Base-by-base conservation (phyloP, 2,888 invertebrate species). In the Bruchidius siliquastri region DNA sequence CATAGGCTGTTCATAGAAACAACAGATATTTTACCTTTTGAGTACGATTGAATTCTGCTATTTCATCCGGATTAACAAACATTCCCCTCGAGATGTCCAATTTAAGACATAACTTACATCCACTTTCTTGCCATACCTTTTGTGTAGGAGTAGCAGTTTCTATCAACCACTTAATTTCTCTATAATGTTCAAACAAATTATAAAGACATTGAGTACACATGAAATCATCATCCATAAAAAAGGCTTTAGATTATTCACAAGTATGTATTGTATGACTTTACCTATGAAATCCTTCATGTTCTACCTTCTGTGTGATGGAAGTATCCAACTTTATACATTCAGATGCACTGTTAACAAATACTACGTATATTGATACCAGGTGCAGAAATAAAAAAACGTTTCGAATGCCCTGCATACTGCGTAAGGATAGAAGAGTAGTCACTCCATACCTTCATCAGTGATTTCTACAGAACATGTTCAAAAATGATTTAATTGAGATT, bases 241-340 rank as follows among this genome's bases (percentile, higher is more conserved):
- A 13, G 18, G n/a, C n/a, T 49, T 66, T 22, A n/a, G 22, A 71
- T 70, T 20, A 20, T 20, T 72, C n/a, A 73, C 30, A n/a, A n/a
- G n/a, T 22, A 71, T 21, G 32, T 4, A 71, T 21, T 20, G 20
- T 21, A 69, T 22, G 20, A 20, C 67, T 75, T 72, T 79, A 88
- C 88, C 87, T 86, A 79, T 88, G 88, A 81, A 87, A 88, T 71
- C 88, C 88, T 79, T 87, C 86, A 77, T 87, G 86, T 77, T 87
- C 87, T 68, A 88, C 81, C 76, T 86, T 86, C 81, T 86, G 86
- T n/a, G 85, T 84, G 68, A 86, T 80, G 0, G 85, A 83, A 32
- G 84, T 76, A 73, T 86, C 82, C 70, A 85, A 78, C 72, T 84
- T 82, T 21, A 82, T 71, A 77, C 86, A 86, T 73, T 79, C 75